A percentile compares a stretch with the other conserved stretches of the same genome.
Evolutionary conservation across 2,888 invertebrate species (phyloP).

Genomic region (Coleophora flavipennella): DNA sequence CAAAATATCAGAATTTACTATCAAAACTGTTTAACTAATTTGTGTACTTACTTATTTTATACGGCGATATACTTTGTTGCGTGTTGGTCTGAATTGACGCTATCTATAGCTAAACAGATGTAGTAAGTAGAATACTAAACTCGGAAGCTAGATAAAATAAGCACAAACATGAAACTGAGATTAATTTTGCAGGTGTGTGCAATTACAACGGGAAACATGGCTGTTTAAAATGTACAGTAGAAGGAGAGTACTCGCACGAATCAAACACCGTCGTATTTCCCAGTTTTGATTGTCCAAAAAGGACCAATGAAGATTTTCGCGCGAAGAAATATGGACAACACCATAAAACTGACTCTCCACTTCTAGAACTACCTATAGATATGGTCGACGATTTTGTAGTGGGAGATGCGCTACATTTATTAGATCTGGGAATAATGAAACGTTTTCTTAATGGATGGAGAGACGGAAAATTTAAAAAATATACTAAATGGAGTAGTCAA

Average conservation of each 20-base stretch:
- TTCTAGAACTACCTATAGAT: conserved; percentile 16
- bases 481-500: conserved; percentile 13
- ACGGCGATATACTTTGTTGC: no score
- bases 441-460: conserved; percentile 15
- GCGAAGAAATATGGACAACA: conserved; percentile 14
- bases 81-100: no score
- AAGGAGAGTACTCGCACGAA: conserved; percentile 10
- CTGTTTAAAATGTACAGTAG: conserved; percentile 9
- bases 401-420: conserved; percentile 18
- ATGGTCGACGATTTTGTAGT: conserved; percentile 21
- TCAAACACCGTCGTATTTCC: conserved; percentile 9
- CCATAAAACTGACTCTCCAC: conserved; percentile 16
- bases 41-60: no score
- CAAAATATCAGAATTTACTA: no score
- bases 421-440: conserved; percentile 21
- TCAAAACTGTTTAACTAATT: no score
- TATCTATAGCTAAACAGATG: no score
- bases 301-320: conserved; percentile 16
- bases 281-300: conserved; percentile 2
- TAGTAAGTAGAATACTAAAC: no score
- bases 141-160: no score
- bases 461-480: conserved; percentile 15
- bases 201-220: conserved; percentile 12
- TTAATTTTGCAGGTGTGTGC: conserved; percentile 8
- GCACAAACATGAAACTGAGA: no score